Percentiles rank a stretch among this genome's conserved stretches.
phyloP scores from a whole-genome alignment of 2,888 invertebrate species.

The Rutpela maculata region DNA sequence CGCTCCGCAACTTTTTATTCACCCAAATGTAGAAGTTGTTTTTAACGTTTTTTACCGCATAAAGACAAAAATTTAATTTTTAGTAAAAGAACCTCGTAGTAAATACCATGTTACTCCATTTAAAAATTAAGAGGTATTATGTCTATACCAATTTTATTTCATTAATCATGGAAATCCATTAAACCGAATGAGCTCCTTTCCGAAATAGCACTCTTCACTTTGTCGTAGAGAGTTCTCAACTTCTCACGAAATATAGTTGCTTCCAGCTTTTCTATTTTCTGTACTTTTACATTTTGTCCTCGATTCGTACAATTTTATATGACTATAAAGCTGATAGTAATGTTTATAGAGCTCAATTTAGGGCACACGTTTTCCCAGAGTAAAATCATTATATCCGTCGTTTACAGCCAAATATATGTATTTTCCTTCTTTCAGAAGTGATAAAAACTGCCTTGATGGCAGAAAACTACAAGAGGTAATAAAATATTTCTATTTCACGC shows the following conservation, averaged over 20 bases:
- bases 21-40: too few relatives aligned
- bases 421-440: background rate
- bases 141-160: too few relatives aligned
- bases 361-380: background rate
- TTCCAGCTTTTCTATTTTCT: constrained; percentile 7
- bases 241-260: background rate
- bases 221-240: too few relatives aligned
- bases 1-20: too few relatives aligned
- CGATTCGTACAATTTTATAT: background rate
- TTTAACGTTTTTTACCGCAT: too few relatives aligned
- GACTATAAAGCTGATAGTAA: constrained; percentile 7
- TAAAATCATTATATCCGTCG: constrained; percentile 7
- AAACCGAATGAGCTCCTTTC: too few relatives aligned
- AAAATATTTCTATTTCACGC: background rate
- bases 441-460: background rate
- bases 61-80: too few relatives aligned
- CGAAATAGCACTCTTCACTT: too few relatives aligned
- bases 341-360: constrained; percentile 2
- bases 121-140: too few relatives aligned
- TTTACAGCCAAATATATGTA: constrained; percentile 3
- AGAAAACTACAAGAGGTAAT: background rate
- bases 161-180: too few relatives aligned
- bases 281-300: background rate
- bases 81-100: too few relatives aligned
- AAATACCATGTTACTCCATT: too few relatives aligned